Conservation (phyloP, 1,140 invertebrate species). For the Heliconius nattereri region DNA sequence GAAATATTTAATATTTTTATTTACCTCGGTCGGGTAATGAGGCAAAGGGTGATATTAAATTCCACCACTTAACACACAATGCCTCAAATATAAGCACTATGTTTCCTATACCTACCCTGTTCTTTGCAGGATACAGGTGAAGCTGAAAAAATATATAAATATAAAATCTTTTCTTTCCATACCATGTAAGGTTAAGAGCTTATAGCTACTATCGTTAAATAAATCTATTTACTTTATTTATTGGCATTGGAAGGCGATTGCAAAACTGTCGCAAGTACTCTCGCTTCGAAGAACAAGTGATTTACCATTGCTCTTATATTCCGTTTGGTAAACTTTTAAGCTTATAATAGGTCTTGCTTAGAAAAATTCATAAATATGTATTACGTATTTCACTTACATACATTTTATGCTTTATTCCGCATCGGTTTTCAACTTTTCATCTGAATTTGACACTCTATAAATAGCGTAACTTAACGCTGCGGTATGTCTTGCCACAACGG, state of each 20-base stretch:
- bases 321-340: background rate
- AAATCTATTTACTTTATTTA: slow-evolving; percentile 12
- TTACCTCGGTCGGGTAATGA: too few relatives aligned
- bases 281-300: background rate
- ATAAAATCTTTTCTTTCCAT: background rate
- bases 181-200: background rate
- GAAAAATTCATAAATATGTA: background rate
- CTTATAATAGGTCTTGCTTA: background rate
- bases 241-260: background rate
- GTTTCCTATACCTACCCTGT: too few relatives aligned
- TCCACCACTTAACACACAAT: too few relatives aligned
- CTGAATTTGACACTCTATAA: background rate
- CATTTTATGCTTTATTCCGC: background rate
- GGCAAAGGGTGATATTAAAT: too few relatives aligned
- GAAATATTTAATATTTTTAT: too few relatives aligned
- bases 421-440: background rate
- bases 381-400: background rate
- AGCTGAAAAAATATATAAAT: background rate
- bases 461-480: too few relatives aligned
- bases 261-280: background rate
- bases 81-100: too few relatives aligned
- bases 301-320: slow-evolving; percentile 8
- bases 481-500: too few relatives aligned
- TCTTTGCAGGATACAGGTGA: too few relatives aligned
- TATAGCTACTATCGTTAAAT: background rate